phyloP scores from a whole-genome alignment of 2,888 invertebrate species.

The Operophtera brumata region DNA sequence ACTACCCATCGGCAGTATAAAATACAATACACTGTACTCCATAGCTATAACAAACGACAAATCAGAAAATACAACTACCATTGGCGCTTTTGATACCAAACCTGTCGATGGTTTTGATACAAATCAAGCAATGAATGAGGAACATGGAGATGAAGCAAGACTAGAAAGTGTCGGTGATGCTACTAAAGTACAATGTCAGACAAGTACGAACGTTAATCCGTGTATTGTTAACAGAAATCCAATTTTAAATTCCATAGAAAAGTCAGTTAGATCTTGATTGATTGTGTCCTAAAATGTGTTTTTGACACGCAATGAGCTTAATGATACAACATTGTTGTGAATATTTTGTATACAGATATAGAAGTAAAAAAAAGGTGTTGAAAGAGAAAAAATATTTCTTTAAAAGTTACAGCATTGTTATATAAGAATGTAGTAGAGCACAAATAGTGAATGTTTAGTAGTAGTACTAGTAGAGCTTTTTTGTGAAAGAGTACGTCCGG shows the following conservation, averaged over 20 bases:
- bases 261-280: constrained; percentile 75
- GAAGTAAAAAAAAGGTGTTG: neutral
- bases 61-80: constrained; percentile 1
- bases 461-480: too few species aligned
- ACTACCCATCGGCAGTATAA: constrained; percentile 56
- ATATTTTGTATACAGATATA: constrained; percentile 6
- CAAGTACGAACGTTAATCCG: constrained; percentile 69
- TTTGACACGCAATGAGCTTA: constrained; percentile 44
- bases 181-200: constrained; percentile 46
- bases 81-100: constrained; percentile 5
- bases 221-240: constrained; percentile 75
- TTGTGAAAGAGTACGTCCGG: too few species aligned
- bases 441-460: too few species aligned
- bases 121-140: constrained; percentile 33
- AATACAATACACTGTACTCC: constrained; percentile 47
- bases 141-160: constrained; percentile 16
- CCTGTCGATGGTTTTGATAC: neutral
- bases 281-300: constrained; percentile 66
- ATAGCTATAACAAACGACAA: constrained; percentile 14
- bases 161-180: constrained; percentile 12
- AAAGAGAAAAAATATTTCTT: too few species aligned
- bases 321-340: constrained; percentile 37
- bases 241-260: constrained; percentile 75
- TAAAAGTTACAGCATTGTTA: too few species aligned
- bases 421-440: too few species aligned